phyloP scores from a whole-genome alignment of 2,888 invertebrate genomes.

The Dusona sp. region DNA sequence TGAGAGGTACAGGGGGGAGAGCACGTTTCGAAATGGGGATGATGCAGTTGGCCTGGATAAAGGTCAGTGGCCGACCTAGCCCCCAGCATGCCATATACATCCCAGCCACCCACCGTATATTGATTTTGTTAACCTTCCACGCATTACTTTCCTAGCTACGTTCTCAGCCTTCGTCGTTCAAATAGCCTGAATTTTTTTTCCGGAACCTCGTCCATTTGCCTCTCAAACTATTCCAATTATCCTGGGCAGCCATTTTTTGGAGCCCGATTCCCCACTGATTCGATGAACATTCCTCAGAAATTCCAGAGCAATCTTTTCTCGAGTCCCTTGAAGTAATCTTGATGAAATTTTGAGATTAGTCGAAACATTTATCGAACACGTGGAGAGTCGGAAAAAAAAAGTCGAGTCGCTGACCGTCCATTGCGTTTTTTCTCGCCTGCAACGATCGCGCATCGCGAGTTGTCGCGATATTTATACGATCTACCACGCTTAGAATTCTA shows the following conservation, averaged over 20 bases:
- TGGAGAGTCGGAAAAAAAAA: background rate
- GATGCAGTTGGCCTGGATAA: constrained; percentile 83
- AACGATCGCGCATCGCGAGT: background rate
- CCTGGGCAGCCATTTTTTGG: background rate
- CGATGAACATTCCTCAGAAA: background rate
- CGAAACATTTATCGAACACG: background rate
- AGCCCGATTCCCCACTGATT: background rate
- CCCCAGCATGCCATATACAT: constrained; percentile 73
- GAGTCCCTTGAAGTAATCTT: background rate
- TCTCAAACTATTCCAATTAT: background rate
- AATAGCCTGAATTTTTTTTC: background rate
- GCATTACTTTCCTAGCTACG: constrained; percentile 28
- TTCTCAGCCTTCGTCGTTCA: constrained; percentile 14
- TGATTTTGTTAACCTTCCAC: constrained; percentile 80
- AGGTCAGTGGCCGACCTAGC: constrained; percentile 84
- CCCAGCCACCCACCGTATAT: constrained; percentile 73
- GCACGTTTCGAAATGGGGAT: constrained; percentile 77
- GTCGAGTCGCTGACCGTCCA: background rate
- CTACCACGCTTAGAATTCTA: constrained; percentile 62
- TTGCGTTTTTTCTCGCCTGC: constrained; percentile 22
- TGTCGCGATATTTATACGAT: constrained; percentile 35
- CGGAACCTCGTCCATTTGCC: background rate
- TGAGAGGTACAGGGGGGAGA: background rate
- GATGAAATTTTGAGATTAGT: background rate
- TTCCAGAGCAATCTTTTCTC: background rate